Evolutionary conservation across 2,113 vertebrate genomes (phyloP), one percentile per base, ranked within the genome.

Genomic region (Siniperca knerii): DNA sequence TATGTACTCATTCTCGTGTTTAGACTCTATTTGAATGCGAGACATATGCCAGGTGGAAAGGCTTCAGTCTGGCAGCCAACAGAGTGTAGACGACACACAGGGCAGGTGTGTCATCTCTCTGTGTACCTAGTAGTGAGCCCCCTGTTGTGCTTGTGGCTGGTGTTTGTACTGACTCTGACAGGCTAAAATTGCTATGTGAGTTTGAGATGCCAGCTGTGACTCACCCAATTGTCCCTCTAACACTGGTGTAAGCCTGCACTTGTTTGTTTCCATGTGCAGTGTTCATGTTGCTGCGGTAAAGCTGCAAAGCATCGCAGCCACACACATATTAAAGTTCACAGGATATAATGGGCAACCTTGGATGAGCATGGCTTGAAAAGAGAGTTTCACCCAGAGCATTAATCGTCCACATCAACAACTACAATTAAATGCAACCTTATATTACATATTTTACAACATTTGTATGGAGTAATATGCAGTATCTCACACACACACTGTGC

Each of bases 41-140:
- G 74, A 48, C 25, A 40, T 33, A 33, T 52, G 44, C 46, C 75
- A 69, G 67, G 61, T 82, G 58, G 71, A 82, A 46, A 55, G 37
- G 35, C 71, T 65, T 68, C 46, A 44, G 58, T 44, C 62, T 70
- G 71, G 67, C 79, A 81, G 84, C 37, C 13, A 20, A 20, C 69
- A 61, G 77, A 80, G 82, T 44, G 75, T 18, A 52, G 58, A 37
- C 20, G 70, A 77, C 77, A 79, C 71, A 50, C 23, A 35, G 77
- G 62, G 80, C 85, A 86, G 77, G 81, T 79, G 87, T 79, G 75
- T 84, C 74, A 57, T 74, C 85, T 75, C 66, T 84, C 42, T 62
- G 72, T 79, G 58, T 29, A 69, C 73, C 69, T 55, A 4, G n/a
- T 46, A 64, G 61, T 25, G 35, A 78, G 57, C 60, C 55, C 61